phyloP scores from a whole-genome alignment of 1,140 invertebrate species.

The Orchesella cincta region DNA sequence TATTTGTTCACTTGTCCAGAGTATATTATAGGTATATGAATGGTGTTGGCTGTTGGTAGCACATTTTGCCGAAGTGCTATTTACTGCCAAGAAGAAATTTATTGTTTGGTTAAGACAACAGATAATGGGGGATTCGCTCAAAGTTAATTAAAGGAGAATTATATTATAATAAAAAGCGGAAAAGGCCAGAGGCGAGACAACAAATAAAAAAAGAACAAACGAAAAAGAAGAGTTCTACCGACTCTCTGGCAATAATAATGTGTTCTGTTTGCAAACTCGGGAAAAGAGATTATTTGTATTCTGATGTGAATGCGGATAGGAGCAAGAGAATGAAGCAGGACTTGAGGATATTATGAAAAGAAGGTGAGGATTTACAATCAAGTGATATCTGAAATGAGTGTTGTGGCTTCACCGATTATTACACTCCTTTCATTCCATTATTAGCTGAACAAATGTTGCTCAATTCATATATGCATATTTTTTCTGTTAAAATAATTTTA shows the following conservation, averaged over 20 bases:
- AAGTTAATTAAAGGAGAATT: constrained; percentile 25
- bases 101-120: constrained; percentile 29
- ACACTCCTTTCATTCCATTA: too few species aligned
- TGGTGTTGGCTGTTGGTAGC: too few species aligned
- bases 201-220: not conserved
- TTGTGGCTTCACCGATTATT: too few species aligned
- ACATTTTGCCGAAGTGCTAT: not conserved
- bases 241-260: not conserved
- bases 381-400: constrained; percentile 16
- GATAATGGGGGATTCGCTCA: constrained; percentile 16
- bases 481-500: too few species aligned
- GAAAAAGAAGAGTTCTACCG: too few species aligned
- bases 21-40: too few species aligned
- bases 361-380: not conserved
- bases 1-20: too few species aligned
- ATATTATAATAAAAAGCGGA: constrained; percentile 21
- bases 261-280: too few species aligned
- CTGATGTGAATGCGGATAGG: too few species aligned
- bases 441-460: too few species aligned
- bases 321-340: too few species aligned
- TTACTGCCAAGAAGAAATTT: not conserved
- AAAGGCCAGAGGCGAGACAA: constrained; percentile 12
- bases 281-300: not conserved
- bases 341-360: not conserved
- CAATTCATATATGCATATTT: too few species aligned